Evolutionary conservation across 1,140 invertebrate species (phyloP), one percentile per base, ranked within the genome.

Genomic region (Meteorus sp.): DNA sequence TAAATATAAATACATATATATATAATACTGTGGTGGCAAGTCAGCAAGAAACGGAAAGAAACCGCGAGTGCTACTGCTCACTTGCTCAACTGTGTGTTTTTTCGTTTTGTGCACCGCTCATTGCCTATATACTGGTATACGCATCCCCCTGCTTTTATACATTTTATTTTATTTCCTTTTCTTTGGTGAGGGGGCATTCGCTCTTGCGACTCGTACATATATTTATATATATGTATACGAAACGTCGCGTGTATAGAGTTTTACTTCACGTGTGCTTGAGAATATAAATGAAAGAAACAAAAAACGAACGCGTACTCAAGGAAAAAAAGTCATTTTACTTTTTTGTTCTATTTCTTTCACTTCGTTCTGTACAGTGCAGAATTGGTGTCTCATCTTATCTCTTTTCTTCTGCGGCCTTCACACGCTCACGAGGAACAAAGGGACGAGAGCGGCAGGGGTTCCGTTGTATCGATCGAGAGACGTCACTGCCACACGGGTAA

Each of bases 381-480:
- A 44, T 48, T 53, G 43, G 58, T 51, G 58, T 47, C 57, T 60
- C 51, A n/a, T n/a, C n/a, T n/a, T n/a, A n/a, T n/a, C n/a, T n/a
- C n/a, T 23, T 54, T 60, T 48, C 33, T 15, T 65, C 58, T 15
- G 31, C 44, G 45, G 47, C 51, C 59, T 60, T 60, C 59, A 52
- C 56, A 47, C 33, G 44, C n/a, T n/a, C n/a, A n/a, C 62, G 39
- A 54, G 62, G 63, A 66, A 62, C 69, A 69, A 55, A 62, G 56
- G 47, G 47, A 55, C 48, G 50, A 57, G 41, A 23, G 27, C 51
- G 17, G 44, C n/a, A n/a, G n/a, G n/a, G n/a, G n/a, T n/a, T n/a
- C n/a, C n/a, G n/a, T n/a, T 13, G 27, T 68, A 71, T 71, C 69
- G 69, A 71, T 67, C 64, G 67, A 68, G 33, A 60, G 8, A 37